Base-by-base conservation (phyloP, 1,140 invertebrate species). In the Oncopodura yosiiana region DNA sequence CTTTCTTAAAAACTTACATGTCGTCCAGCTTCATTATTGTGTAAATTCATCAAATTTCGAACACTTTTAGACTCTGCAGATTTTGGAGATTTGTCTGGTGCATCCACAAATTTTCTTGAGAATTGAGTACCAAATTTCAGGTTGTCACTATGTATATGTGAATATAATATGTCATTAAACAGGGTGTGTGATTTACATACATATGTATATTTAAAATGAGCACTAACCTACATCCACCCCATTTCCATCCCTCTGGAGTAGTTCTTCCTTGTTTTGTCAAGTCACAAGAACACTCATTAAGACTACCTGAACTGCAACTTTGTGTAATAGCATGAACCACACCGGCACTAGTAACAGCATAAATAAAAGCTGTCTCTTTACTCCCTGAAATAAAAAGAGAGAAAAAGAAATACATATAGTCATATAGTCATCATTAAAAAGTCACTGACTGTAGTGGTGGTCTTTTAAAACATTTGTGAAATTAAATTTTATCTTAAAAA, bases 221-320 rank as follows among this genome's bases (percentile, higher is more conserved):
- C n/a, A 45, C 63, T 46, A 65, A 73, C 72, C 77, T 79, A 67
- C 80, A 81, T 3, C 79, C 80, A 5, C 77, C 79, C 80, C 78
- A 81, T 66, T 79, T 80, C 79, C 77, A 81, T n/a, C 75, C 77
- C 60, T 78, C 77, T 2, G 74, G 69, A 3, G 73, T 74, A 32
- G 58, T 70, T 64, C 71, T 66, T 3, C 75, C 76, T 53, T 75
- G 70, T 56, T 69, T 70, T 49, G 66, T 67, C 61, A 74, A 70
- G 65, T 81, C 78, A 67, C 81, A 83, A 42, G 74, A 75, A 63
- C 81, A 83, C 59, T 81, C 79, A 3, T 79, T 81, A 30, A 83
- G 66, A 66, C 80, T 80, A 14, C 81, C 81, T 2, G 74, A 74
- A 59, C 74, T 78, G 67, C 81, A 83, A 3, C 78, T 74, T 57